Conservation (phyloP, 2,888 invertebrate species). For the Diarsia rubi region DNA sequence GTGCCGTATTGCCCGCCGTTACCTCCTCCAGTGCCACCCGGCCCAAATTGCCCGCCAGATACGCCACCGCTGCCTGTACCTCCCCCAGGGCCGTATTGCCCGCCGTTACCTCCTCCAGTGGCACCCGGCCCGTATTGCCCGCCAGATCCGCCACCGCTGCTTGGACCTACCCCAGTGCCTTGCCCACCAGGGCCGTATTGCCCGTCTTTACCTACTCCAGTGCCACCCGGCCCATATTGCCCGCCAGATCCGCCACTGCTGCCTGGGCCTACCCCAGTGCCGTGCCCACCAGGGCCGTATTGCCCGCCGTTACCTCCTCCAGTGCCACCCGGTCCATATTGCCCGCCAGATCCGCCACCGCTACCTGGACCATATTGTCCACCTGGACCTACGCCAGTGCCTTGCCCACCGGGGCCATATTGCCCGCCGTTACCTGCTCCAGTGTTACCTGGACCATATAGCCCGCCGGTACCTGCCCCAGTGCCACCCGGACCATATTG, state of each 20-base stretch:
- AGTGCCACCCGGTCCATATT: constrained; percentile 23
- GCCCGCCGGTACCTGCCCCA: constrained; percentile 31
- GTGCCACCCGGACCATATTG: constrained; percentile 26
- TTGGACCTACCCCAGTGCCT: constrained; percentile 13
- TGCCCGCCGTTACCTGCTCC: constrained; percentile 22
- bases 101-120: constrained; percentile 15
- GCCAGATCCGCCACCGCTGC: background rate
- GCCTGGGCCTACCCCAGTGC: background rate
- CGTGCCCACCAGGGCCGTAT: background rate
- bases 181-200: constrained; percentile 30
- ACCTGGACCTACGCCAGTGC: constrained; percentile 36
- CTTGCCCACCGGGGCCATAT: constrained; percentile 22
- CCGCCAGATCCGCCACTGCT: constrained; percentile 17
- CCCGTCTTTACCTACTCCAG: constrained; percentile 19
- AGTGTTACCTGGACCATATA: constrained; percentile 23
- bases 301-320: constrained; percentile 25
- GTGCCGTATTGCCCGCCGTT: constrained; percentile 15
- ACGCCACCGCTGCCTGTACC: constrained; percentile 21
- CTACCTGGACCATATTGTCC: background rate
- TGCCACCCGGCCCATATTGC: constrained; percentile 19
- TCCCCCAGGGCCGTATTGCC: constrained; percentile 22
- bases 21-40: constrained; percentile 25
- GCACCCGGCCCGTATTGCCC: constrained; percentile 35
- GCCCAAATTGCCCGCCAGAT: constrained; percentile 11
- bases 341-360: constrained; percentile 9